These are phyloP conservation scores for Tridacna crocea DNA, from an alignment of 2,888 invertebrate genomes.

Conservation along the genomic window DNA sequence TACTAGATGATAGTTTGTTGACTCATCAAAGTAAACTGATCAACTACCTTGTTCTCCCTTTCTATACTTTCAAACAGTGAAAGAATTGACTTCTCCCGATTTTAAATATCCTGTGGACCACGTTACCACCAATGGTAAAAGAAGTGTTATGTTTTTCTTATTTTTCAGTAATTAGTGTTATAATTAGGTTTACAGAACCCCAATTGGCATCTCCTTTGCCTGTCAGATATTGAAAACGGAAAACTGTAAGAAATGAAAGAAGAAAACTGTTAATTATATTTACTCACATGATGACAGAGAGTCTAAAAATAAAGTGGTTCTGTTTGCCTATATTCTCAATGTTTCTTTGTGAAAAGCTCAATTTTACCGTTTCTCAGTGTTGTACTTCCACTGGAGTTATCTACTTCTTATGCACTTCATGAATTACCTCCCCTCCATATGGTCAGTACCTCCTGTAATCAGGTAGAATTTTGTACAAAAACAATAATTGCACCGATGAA, in stretches of 20 bases:
- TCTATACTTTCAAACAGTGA: constrained; percentile 18
- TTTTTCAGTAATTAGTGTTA: constrained; percentile 16
- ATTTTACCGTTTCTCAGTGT: constrained; percentile 25
- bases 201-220: constrained; percentile 8
- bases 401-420: constrained; percentile 24
- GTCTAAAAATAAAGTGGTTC: constrained; percentile 12
- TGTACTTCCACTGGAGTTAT: constrained; percentile 25
- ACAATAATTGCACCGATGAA: not conserved
- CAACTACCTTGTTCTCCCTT: not conserved
- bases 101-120: constrained; percentile 28
- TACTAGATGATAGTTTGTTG: not conserved
- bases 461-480: constrained; percentile 1
- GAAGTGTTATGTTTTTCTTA: constrained; percentile 23
- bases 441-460: not conserved
- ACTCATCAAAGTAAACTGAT: not conserved
- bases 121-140: constrained; percentile 28
- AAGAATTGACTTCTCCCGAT: constrained; percentile 10
- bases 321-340: constrained; percentile 15
- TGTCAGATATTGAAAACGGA: not conserved
- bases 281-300: not conserved
- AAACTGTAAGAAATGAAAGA: not conserved
- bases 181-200: constrained; percentile 24
- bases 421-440: constrained; percentile 16
- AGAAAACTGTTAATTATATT: constrained; percentile 3
- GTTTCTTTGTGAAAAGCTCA: constrained; percentile 1